Conservation (phyloP, 64 coral and sea anemone species). For the Stichodactyla mertensii region DNA sequence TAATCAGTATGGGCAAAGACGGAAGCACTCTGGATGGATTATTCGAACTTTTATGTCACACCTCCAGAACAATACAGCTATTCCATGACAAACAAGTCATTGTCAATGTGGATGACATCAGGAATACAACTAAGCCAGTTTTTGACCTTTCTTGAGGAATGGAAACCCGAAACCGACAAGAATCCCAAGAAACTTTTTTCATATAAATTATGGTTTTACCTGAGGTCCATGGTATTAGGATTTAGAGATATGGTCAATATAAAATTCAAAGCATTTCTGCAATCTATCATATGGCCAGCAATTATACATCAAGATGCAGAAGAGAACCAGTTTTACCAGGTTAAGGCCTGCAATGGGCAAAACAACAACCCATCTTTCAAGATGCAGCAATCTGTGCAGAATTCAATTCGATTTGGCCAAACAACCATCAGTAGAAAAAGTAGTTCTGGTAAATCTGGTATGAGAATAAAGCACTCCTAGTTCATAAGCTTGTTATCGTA, state of each 20-base stretch:
- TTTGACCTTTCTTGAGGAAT: neutral
- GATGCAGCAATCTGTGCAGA: constrained; percentile 11
- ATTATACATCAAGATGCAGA: constrained; percentile 18
- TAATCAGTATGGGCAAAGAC: neutral
- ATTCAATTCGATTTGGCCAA: constrained; percentile 32
- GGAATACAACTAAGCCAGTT: neutral
- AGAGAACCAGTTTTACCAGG: constrained; percentile 42
- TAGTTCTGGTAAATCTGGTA: neutral
- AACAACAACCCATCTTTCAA: constrained; percentile 25
- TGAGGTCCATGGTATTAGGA: constrained; percentile 20
- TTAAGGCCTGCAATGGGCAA: constrained; percentile 23
- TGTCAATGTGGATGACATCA: neutral
- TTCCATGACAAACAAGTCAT: neutral
- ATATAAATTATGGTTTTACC: neutral
- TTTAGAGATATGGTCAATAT: neutral
- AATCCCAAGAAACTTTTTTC: constrained; percentile 9
- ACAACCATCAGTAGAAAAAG: constrained; percentile 24
- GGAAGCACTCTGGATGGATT: neutral
- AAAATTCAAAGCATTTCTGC: constrained; percentile 20
- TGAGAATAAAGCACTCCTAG: neutral
- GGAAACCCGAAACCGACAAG: neutral
- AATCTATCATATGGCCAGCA: neutral
- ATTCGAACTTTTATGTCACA: neutral
- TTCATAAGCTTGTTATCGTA: too few relatives aligned
- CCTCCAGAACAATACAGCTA: neutral